Base-by-base conservation (phyloP, 2,113 vertebrate species). In the Pogonocichla stellata region DNA sequence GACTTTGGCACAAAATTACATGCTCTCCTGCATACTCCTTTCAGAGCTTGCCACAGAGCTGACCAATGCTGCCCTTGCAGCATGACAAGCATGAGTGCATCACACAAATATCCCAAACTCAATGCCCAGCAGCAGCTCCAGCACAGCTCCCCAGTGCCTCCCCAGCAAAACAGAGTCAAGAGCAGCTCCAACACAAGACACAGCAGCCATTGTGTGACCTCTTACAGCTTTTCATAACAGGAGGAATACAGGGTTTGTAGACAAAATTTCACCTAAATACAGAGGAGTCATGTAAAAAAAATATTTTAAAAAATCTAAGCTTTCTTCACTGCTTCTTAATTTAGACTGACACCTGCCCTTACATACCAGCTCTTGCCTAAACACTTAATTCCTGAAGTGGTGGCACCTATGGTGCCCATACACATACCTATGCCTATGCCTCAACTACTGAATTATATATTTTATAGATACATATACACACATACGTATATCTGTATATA, bases 61-160 rank as follows among this genome's bases (percentile, higher is more conserved):
- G 48, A 61, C 34, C 34, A 1, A 3, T 8, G 7, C 22, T 70
- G 38, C 45, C 64, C 61, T 28, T 77, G 47, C 9, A 36, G 58
- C 3, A 1, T 2, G 13, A 70, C 33, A 70, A 70, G 50, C 0
- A 0, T 45, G 23, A 3, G 4, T 19, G 19, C 36, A 47, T 20
- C 56, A 38, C 20, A 3, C 26, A 80, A 34, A 58, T 38, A 50
- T 5, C 42, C 42, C 84, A 50, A 65, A 71, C 1, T 29, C 50
- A 2, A 50, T 1, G 3, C 31, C 33, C 7, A 3, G 48, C 34
- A 88, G 73, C 70, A 56, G 12, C 8, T 24, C 23, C 6, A 9
- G 40, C 6, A 65, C 40, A 72, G 24, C 42, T 79, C 10, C 38
- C 24, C 53, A 26, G 48, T 13, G 25, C 10, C 38, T 38, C 34